Evolutionary conservation across 1,140 invertebrate species (phyloP).

Genomic region (Lasioglossum baleicum): DNA sequence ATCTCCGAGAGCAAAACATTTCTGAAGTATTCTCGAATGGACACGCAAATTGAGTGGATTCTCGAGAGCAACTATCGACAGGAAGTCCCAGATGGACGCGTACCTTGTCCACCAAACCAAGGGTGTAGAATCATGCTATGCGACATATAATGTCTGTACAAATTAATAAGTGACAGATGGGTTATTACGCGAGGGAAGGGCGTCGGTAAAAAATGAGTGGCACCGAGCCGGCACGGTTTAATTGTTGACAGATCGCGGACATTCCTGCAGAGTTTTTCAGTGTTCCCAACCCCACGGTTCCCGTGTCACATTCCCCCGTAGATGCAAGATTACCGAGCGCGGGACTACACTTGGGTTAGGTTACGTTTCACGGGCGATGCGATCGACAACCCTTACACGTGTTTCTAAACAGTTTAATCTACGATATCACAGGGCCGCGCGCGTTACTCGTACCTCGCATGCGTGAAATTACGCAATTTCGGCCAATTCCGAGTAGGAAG

Average conservation of each 20-base stretch:
- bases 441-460: constrained; percentile 22
- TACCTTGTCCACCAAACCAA: too few species aligned
- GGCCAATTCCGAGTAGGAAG: constrained; percentile 21
- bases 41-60: too few species aligned
- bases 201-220: not conserved
- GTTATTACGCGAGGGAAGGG: not conserved
- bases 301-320: not conserved
- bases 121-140: too few species aligned
- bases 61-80: too few species aligned
- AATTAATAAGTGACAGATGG: not conserved
- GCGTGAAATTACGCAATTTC: constrained; percentile 50
- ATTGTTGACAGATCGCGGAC: not conserved
- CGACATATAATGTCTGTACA: too few species aligned
- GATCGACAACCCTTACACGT: constrained; percentile 47
- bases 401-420: constrained; percentile 48
- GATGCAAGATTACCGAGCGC: constrained; percentile 8
- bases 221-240: not conserved
- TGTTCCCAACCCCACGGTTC: not conserved
- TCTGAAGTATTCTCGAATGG: too few species aligned
- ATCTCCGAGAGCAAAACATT: too few species aligned
- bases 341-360: not conserved
- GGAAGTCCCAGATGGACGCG: too few species aligned
- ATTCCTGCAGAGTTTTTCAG: not conserved
- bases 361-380: constrained; percentile 37
- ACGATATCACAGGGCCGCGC: constrained; percentile 17